Conservation (phyloP, 2,113 vertebrate genomes). For the Taurulus bubalis region DNA sequence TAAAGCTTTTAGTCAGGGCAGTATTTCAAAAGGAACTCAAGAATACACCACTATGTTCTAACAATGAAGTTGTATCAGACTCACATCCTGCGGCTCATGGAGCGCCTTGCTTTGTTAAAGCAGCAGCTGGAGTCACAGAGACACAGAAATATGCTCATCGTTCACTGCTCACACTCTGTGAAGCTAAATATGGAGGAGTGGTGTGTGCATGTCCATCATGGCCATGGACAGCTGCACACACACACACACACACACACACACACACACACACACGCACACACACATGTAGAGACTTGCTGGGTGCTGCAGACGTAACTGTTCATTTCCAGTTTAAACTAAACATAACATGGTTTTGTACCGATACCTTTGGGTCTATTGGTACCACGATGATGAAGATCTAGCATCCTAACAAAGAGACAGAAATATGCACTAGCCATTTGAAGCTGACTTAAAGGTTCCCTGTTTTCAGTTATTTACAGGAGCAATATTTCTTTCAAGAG, state of each 20-base stretch:
- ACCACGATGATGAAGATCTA: no score
- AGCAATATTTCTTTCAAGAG: neutral
- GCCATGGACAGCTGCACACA: slow-evolving; percentile 63
- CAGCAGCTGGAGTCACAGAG: neutral
- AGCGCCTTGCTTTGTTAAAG: no score
- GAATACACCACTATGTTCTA: neutral
- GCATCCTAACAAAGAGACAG: neutral
- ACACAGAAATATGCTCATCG: neutral
- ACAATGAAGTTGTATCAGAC: neutral
- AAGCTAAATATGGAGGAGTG: slow-evolving; percentile 63
- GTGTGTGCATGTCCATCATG: slow-evolving; percentile 57
- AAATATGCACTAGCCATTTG: neutral
- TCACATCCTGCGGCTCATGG: no score
- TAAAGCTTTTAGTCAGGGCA: slow-evolving; percentile 31
- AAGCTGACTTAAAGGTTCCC: neutral
- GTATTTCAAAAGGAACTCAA: slow-evolving; percentile 9
- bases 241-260: no score
- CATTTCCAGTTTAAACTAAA: neutral
- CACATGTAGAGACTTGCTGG: neutral
- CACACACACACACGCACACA: neutral
- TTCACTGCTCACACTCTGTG: slow-evolving; percentile 22
- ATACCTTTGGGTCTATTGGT: neutral
- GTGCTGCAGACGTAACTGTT: neutral
- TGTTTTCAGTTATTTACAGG: neutral
- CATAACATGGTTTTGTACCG: neutral